These are phyloP conservation scores for Manacus vitellinus DNA, from an alignment of 2,113 vertebrate genomes.

Conservation along the genomic window DNA sequence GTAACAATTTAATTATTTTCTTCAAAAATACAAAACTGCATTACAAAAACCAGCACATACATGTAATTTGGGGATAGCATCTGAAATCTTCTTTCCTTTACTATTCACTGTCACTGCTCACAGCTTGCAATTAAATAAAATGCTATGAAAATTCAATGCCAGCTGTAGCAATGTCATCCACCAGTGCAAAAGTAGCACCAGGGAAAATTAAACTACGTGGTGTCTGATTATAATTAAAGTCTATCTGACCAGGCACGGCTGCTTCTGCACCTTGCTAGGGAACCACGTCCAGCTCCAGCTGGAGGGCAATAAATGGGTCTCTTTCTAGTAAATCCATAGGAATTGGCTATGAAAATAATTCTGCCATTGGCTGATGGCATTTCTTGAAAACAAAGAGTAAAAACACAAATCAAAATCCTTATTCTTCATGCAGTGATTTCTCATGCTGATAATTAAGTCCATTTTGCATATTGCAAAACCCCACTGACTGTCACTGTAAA, in stretches of 20 bases:
- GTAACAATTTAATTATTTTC: neutral
- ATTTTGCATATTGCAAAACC: constrained; percentile 70
- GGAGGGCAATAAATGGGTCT: neutral
- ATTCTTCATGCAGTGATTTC: neutral
- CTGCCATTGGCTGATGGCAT: neutral
- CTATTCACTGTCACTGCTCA: neutral
- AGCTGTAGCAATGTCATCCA: neutral
- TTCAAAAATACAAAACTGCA: neutral
- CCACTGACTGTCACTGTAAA: constrained; percentile 60
- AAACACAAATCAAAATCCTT: neutral
- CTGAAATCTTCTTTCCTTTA: neutral
- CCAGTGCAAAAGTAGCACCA: neutral
- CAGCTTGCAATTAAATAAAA: neutral
- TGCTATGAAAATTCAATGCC: neutral
- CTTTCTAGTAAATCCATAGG: neutral
- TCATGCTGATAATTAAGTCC: constrained; percentile 56
- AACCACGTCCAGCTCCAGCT: neutral
- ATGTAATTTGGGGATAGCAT: neutral
- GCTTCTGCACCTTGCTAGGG: neutral
- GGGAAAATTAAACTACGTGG: neutral
- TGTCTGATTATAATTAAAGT: neutral
- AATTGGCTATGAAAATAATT: neutral
- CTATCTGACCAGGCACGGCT: rapidly evolving
- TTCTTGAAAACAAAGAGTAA: neutral
- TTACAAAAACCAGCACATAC: neutral